Evolutionary conservation across 2,888 invertebrate species (phyloP), one percentile per base, ranked within the genome.

Genomic region (Callinectes sapidus): DNA sequence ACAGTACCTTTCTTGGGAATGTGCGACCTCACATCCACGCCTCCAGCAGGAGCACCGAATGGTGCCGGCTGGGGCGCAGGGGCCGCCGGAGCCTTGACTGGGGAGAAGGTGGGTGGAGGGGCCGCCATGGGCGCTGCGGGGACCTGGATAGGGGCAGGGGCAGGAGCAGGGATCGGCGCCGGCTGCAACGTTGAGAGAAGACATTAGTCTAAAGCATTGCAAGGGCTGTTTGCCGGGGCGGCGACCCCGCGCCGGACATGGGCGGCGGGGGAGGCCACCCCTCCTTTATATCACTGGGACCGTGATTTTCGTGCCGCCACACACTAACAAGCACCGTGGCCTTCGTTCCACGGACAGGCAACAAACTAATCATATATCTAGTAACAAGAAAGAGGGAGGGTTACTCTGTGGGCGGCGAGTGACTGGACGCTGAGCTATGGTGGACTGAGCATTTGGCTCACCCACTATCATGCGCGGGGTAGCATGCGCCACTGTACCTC

Each of bases 1-100:
- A 90, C 71, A 87, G 92, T 92, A 93, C 93, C 93, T 94, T 94
- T 94, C 93, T 93, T 94, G 91, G 94, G 94, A 91, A 94, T 94
- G 94, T 93, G 94, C 92, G 92, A 54, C 91, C 92, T 77, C 91
- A 94, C 94, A 89, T 94, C 91, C 54, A 94, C 87, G 93, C 89
- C 91, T 89, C 93, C 94, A 89, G 92, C 93, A 92, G 94, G 92
- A 87, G 94, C 94, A 86, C 94, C 93, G 66, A 94, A 94, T 66
- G 91, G 93, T 85, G 87, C 91, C 85, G 87, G 77, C 66, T 90
- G 88, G 54, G 92, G 90, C 48, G 89, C 88, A 35, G 91, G 92
- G 88, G 93, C 92, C 71, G 94, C 94, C 85, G 92, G 91, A 77
- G 91, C 93, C 90, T 94, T 93, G 91, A 92, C 55, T 14, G 92